Evolutionary conservation across 2,113 vertebrate genomes (phyloP), one percentile per base, ranked within the genome.

Genomic region (Ranitomeya variabilis): DNA sequence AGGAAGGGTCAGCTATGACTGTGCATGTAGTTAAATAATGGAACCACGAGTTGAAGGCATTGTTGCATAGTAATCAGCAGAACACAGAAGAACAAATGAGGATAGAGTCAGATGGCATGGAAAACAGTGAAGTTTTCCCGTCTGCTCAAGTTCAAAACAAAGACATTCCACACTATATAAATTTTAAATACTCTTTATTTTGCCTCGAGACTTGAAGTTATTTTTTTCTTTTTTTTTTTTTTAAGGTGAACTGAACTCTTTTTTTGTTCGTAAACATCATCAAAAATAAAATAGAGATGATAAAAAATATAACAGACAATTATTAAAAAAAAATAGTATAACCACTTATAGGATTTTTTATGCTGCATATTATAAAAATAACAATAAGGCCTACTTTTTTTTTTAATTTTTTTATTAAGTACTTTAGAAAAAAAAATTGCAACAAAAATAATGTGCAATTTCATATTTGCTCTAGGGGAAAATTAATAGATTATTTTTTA

Each of bases 141-240:
- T 92, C 93, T 96, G 95, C 97, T 99, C 97, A 99, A 98, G 97
- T 99, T 98, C 97, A 99, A 97, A 98, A 98, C 97, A 99, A 99
- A 99, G 98, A 95, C 98, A 97, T 96, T 96, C 97, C 95, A 91
- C 96, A 97, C 96, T 92, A 90, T 97, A 99, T 99, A 99, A 98
- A 99, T 99, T 99, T 99, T 99, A 99, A 99, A 99, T 97, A 99
- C 94, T 94, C 96, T 95, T 95, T 96, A 93, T 99, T 97, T 98
- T 94, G 96, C 96, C 96, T 96, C 95, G 94, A 98, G 97, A 96
- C 97, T 97, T 96, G 95, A 96, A 95, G 95, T 94, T 95, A 97
- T 97, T 96, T 96, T 94, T 94, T 95, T 94, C 93, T 80, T 55
- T 31, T 37, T 57, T n/a, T 92, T 86, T 96, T 96, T 94, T 62